Conservation (phyloP, 1,140 invertebrate genomes). For the Drosophila ambigua region DNA sequence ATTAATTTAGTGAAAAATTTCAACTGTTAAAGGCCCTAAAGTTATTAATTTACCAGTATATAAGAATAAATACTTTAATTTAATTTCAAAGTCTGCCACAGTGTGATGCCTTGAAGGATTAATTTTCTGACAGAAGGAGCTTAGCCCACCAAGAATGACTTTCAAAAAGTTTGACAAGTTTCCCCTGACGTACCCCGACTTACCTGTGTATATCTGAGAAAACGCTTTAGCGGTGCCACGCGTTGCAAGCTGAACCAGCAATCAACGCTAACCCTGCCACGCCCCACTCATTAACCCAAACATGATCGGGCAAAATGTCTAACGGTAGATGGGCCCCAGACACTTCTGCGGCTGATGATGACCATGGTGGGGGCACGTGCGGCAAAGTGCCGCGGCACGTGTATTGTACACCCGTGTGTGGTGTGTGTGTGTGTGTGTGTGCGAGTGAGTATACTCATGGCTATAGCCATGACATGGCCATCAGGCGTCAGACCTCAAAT, state of each 20-base stretch:
- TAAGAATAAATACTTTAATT: no score
- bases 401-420: slow-evolving; percentile 23
- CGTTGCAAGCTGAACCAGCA: slow-evolving; percentile 67
- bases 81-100: no score
- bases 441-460: slow-evolving; percentile 19
- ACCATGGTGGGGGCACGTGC: slow-evolving; percentile 63
- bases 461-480: slow-evolving; percentile 42
- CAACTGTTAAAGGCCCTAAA: no score
- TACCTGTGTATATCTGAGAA: no score
- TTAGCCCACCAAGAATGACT: slow-evolving; percentile 28
- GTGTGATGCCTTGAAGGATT: background rate
- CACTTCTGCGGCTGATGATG: slow-evolving; percentile 40
- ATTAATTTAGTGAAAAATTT: no score
- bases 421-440: slow-evolving; percentile 3
- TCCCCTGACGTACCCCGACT: background rate
- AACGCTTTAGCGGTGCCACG: slow-evolving; percentile 11
- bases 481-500: slow-evolving; percentile 30
- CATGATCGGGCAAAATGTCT: slow-evolving; percentile 73
- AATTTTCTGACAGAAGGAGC: background rate
- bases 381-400: slow-evolving; percentile 56
- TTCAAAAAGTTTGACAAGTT: slow-evolving; percentile 21
- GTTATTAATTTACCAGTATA: no score
- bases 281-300: slow-evolving; percentile 80
- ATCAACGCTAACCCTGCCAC: slow-evolving; percentile 68
- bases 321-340: slow-evolving; percentile 65